phyloP scores from a whole-genome alignment of 1,140 invertebrate species.

The Akabosia matsudoensis region DNA sequence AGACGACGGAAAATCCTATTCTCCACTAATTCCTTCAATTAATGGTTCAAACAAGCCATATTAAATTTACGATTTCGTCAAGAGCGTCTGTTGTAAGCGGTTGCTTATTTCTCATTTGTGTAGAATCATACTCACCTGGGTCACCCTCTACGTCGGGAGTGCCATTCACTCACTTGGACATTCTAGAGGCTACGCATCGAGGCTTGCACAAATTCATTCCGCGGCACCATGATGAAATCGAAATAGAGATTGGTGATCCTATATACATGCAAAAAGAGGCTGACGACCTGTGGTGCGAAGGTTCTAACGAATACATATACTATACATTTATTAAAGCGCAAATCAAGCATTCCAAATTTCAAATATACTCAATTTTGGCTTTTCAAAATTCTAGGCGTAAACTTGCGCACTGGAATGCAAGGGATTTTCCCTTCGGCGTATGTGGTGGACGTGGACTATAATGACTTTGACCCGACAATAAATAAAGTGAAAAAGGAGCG shows the following conservation, averaged over 20 bases:
- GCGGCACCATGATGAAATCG: slow-evolving; percentile 89
- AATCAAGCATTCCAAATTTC: neutral
- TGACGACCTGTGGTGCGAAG: slow-evolving; percentile 97
- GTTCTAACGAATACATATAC: slow-evolving; percentile 46
- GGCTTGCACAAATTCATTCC: slow-evolving; percentile 93
- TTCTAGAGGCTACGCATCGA: slow-evolving; percentile 90
- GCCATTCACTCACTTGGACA: slow-evolving; percentile 73
- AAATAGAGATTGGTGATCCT: slow-evolving; percentile 94
- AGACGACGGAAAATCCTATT: slow-evolving; percentile 80
- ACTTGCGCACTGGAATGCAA: slow-evolving; percentile 82
- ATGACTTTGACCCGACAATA: slow-evolving; percentile 82
- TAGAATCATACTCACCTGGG: slow-evolving; percentile 49
- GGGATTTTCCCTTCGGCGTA: slow-evolving; percentile 96
- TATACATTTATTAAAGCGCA: neutral
- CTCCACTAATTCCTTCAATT: slow-evolving; percentile 56
- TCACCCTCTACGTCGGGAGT: slow-evolving; percentile 47
- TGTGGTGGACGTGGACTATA: slow-evolving; percentile 92
- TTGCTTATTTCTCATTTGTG: neutral
- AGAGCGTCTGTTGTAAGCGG: neutral
- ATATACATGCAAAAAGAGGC: slow-evolving; percentile 94
- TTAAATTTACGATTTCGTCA: neutral
- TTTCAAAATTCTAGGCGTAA: slow-evolving; percentile 74
- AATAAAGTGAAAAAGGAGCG: slow-evolving; percentile 80
- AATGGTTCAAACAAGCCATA: slow-evolving; percentile 47
- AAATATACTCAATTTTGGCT: neutral